These are phyloP conservation scores for Sylvilagus bachmani DNA, from an alignment of 2,113 vertebrate genomes.

Conservation along the genomic window DNA sequence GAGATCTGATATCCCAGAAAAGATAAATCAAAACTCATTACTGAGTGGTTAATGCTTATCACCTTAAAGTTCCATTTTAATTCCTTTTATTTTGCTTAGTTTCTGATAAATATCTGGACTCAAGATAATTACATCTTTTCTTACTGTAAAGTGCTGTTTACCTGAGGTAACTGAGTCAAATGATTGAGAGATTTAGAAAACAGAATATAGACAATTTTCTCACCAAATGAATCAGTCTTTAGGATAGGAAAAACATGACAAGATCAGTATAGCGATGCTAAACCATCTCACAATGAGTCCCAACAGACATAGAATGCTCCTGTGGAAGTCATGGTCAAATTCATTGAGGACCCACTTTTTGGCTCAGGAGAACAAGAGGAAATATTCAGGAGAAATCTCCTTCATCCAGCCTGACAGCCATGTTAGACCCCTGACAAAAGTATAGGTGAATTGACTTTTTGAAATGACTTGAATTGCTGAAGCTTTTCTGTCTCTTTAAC, in stretches of 20 bases:
- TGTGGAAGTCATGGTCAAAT: background rate
- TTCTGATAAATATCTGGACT: conserved; percentile 25
- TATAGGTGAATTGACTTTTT: background rate
- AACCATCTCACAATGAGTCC: background rate
- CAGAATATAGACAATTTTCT: background rate
- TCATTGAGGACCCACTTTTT: background rate
- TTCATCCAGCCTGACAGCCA: background rate
- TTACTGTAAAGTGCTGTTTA: background rate
- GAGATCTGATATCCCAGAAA: background rate
- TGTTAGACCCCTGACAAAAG: background rate
- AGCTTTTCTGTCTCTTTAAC: background rate
- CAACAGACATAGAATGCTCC: background rate
- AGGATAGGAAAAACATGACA: background rate
- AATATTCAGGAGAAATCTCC: background rate
- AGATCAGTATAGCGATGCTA: background rate
- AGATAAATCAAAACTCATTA: conserved; percentile 66
- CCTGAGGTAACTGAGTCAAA: conserved; percentile 4
- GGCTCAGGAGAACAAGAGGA: background rate
- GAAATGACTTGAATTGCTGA: background rate
- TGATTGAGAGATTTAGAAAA: conserved; percentile 51
- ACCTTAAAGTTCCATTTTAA: conserved; percentile 64
- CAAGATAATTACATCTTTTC: conserved; percentile 49
- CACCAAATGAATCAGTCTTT: background rate
- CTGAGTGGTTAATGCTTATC: conserved; percentile 62
- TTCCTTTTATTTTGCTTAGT: conserved; percentile 36